Evolutionary conservation across 2,797 vertebrate species (phyloP).

Genomic region (Urophycis tenuis): DNA sequence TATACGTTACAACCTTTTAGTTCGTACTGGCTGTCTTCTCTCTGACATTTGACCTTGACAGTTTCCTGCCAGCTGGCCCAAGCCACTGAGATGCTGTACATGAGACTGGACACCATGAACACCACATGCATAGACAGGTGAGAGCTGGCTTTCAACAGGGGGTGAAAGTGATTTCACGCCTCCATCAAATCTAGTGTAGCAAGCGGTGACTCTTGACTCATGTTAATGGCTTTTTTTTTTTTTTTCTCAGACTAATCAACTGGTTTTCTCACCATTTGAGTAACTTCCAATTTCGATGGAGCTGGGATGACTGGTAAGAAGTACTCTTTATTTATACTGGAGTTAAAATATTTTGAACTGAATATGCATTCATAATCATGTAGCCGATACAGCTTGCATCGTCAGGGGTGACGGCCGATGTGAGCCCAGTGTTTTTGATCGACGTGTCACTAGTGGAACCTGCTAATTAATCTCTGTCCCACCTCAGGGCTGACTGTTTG

Average conservation of each 20-base stretch:
- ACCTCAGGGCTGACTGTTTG: constrained; percentile 88
- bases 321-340: not conserved
- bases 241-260: constrained; percentile 75
- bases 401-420: not conserved
- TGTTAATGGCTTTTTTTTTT: not conserved
- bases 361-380: not conserved
- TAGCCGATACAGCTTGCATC: not conserved
- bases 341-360: not conserved
- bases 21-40: not conserved
- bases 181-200: not conserved
- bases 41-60: constrained; percentile 62
- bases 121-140: constrained; percentile 91
- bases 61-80: constrained; percentile 82
- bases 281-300: constrained; percentile 98
- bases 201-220: not conserved
- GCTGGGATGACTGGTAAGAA: constrained; percentile 97
- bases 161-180: no score
- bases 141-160: not conserved
- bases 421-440: not conserved
- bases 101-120: constrained; percentile 97
- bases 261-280: constrained; percentile 99
- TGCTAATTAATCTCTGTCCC: constrained; percentile 11
- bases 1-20: not conserved
- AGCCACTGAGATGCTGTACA: constrained; percentile 97
- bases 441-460: not conserved